phyloP scores from a whole-genome alignment of 2,797 vertebrate species.

The Pagetopsis macropterus region DNA sequence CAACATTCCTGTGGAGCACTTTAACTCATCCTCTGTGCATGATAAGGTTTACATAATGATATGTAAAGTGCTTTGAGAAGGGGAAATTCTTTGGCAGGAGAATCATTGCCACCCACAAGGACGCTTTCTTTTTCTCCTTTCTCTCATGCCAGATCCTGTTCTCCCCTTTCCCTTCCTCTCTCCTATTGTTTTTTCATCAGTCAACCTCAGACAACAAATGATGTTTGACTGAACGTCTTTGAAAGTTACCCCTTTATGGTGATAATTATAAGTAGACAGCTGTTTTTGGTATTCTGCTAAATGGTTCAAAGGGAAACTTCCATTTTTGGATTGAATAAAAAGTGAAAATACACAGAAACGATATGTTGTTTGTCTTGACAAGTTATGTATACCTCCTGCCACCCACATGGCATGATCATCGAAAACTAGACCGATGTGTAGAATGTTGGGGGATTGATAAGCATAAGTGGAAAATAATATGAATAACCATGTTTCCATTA shows the following conservation, averaged over 20 bases:
- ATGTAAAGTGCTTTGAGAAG: conserved; percentile 74
- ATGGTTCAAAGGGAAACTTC: conserved; percentile 8
- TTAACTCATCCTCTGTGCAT: conserved; percentile 71
- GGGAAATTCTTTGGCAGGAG: conserved; percentile 71
- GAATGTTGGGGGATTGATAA: no score
- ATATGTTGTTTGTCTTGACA: not conserved
- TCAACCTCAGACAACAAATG: conserved; percentile 50
- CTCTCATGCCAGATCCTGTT: conserved; percentile 53
- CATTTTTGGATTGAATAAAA: conserved; percentile 15
- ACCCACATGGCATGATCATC: conserved; percentile 3
- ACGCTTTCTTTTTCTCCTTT: conserved; percentile 62
- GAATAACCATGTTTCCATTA: no score
- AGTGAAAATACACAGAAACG: not conserved
- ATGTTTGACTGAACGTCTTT: conserved; percentile 39
- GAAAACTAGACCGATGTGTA: not conserved
- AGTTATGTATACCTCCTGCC: conserved; percentile 4
- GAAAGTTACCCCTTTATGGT: conserved; percentile 24
- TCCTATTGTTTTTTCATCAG: conserved; percentile 53
- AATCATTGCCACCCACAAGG: conserved; percentile 72
- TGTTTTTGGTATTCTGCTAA: conserved; percentile 21
- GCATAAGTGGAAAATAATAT: no score
- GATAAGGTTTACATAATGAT: conserved; percentile 78
- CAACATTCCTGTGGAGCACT: conserved; percentile 68
- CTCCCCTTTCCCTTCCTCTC: conserved; percentile 26
- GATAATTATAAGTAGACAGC: conserved; percentile 27